Percentiles rank a stretch among this genome's conserved stretches.
phyloP scores from a whole-genome alignment of 2,888 invertebrate genomes.

The Girardia tigrina region DNA sequence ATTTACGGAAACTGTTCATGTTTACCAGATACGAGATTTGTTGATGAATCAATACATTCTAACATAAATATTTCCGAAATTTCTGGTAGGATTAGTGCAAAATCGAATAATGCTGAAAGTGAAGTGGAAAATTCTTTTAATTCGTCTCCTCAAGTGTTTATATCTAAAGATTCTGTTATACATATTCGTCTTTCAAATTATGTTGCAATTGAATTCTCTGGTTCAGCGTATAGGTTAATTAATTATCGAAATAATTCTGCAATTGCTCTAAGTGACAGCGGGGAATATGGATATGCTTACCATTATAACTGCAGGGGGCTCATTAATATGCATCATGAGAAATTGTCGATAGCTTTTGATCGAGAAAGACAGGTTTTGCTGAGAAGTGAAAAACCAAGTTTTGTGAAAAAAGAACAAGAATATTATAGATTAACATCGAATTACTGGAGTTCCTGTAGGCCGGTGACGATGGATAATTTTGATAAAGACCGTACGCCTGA shows the following conservation, averaged over 20 bases:
- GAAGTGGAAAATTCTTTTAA: slow-evolving; percentile 26
- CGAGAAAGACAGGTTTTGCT: slow-evolving; percentile 34
- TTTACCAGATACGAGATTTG: slow-evolving; percentile 1
- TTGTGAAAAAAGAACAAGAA: slow-evolving; percentile 36
- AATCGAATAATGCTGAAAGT: slow-evolving; percentile 25
- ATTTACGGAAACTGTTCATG: slow-evolving; percentile 31
- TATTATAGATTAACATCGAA: slow-evolving; percentile 35
- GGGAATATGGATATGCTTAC: slow-evolving; percentile 35
- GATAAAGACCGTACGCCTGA: slow-evolving; percentile 34
- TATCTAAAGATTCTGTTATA: slow-evolving; percentile 35
- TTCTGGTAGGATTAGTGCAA: slow-evolving; percentile 25
- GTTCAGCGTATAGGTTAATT: slow-evolving; percentile 34
- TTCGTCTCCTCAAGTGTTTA: slow-evolving; percentile 34
- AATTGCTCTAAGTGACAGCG: slow-evolving; percentile 34
- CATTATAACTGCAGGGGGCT: slow-evolving; percentile 36
- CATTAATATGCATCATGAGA: slow-evolving; percentile 36
- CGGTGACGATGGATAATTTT: slow-evolving; percentile 34
- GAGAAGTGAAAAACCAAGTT: slow-evolving; percentile 29
- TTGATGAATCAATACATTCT: neutral
- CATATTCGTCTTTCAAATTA: slow-evolving; percentile 36
- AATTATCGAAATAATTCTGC: slow-evolving; percentile 36
- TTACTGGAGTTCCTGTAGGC: slow-evolving; percentile 33
- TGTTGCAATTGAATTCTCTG: slow-evolving; percentile 34
- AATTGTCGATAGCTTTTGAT: slow-evolving; percentile 35
- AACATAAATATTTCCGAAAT: slow-evolving; percentile 7